phyloP scores from a whole-genome alignment of 1,140 invertebrate species.

The Drosophila repletoides region DNA sequence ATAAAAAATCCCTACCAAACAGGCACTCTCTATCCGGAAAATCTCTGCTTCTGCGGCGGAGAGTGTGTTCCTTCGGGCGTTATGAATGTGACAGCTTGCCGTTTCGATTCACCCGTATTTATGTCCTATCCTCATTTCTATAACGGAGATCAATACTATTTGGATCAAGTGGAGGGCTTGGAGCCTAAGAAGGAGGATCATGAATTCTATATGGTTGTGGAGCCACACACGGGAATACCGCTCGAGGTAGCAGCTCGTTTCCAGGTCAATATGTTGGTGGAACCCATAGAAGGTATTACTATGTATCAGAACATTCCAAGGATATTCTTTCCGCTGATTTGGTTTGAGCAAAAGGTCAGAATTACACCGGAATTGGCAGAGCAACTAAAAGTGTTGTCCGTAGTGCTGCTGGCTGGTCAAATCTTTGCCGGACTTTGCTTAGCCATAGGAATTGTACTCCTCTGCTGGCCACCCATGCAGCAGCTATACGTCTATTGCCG shows the following conservation, averaged over 20 bases:
- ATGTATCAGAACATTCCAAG: slow-evolving; percentile 87
- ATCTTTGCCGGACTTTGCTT: slow-evolving; percentile 68
- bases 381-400: slow-evolving; percentile 62
- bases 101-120: slow-evolving; percentile 90
- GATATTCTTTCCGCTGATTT: slow-evolving; percentile 89
- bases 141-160: slow-evolving; percentile 88
- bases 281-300: slow-evolving; percentile 85
- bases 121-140: slow-evolving; percentile 94
- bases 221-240: slow-evolving; percentile 89
- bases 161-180: slow-evolving; percentile 87
- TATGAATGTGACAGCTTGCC: slow-evolving; percentile 88
- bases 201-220: slow-evolving; percentile 88
- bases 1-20: neutral
- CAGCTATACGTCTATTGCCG: slow-evolving; percentile 41
- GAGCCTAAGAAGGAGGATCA: slow-evolving; percentile 87
- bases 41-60: slow-evolving; percentile 88
- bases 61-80: slow-evolving; percentile 87
- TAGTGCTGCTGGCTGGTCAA: slow-evolving; percentile 61
- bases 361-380: slow-evolving; percentile 84
- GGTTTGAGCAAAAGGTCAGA: slow-evolving; percentile 88
- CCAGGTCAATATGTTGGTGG: slow-evolving; percentile 89
- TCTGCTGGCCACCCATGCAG: slow-evolving; percentile 64
- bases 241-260: slow-evolving; percentile 89
- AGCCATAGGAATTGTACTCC: slow-evolving; percentile 64
- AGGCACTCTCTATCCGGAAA: slow-evolving; percentile 85